Evolutionary conservation across 2,888 invertebrate species (phyloP).

Genomic region (Phyto melanocephala): DNA sequence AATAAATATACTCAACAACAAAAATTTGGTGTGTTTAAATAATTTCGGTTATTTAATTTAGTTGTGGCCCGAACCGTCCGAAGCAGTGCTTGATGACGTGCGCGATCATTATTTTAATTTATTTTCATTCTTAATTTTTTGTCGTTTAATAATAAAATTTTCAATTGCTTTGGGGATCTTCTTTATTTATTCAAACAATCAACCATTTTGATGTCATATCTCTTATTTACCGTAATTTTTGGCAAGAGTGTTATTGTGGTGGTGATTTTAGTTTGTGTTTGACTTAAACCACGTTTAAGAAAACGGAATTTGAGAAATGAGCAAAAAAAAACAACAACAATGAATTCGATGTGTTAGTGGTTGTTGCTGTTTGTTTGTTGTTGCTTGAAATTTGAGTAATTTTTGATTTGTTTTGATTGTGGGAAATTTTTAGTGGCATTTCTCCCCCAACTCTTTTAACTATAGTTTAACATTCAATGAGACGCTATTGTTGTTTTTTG

Average conservation of each 20-base stretch:
- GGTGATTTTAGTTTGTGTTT: not conserved
- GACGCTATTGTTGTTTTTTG: constrained; percentile 14
- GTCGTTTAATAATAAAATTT: not conserved
- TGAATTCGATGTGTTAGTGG: constrained; percentile 2
- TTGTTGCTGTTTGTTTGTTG: not conserved
- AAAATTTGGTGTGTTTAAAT: constrained; percentile 35
- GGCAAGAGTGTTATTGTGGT: not conserved
- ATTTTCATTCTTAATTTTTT: not conserved
- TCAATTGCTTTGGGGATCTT: constrained; percentile 19
- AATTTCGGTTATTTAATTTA: constrained; percentile 48
- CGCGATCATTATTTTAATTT: constrained; percentile 10
- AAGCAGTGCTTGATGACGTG: constrained; percentile 50
- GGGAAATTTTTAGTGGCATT: constrained; percentile 12
- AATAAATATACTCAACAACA: not conserved
- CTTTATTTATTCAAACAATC: constrained; percentile 4
- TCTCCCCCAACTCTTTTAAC: not conserved
- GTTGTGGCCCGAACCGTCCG: constrained; percentile 49
- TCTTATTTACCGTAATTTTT: constrained; percentile 17
- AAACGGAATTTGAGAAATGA: not conserved
- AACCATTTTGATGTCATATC: not conserved
- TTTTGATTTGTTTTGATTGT: constrained; percentile 20
- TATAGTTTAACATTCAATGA: not conserved
- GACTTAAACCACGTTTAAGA: not conserved
- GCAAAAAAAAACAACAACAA: constrained; percentile 9
- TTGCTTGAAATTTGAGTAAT: constrained; percentile 24